These are phyloP conservation scores for Epinephelus lanceolatus DNA, from an alignment of 2,113 vertebrate species.

Conservation along the genomic window DNA sequence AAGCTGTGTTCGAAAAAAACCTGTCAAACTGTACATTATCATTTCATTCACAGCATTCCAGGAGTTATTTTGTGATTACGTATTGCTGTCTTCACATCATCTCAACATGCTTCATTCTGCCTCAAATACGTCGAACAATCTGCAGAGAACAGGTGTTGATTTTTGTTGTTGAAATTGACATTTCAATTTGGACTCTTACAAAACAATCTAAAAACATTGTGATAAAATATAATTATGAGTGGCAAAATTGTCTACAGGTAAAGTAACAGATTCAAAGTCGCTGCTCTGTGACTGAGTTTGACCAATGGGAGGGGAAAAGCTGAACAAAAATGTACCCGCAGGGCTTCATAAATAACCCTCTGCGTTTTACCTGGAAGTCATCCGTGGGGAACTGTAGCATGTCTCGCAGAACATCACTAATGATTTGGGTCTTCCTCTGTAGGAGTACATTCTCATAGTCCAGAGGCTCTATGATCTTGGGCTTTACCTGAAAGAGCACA, in stretches of 20 bases:
- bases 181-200: neutral
- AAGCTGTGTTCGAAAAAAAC: too few relatives aligned
- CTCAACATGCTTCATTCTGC: neutral
- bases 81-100: neutral
- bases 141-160: too few relatives aligned
- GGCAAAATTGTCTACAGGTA: neutral
- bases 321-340: neutral
- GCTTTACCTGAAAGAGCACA: conserved; percentile 89
- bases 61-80: neutral
- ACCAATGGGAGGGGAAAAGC: neutral
- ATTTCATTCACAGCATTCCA: neutral
- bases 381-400: conserved; percentile 97
- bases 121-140: too few relatives aligned
- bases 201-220: neutral
- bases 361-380: conserved; percentile 91
- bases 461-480: conserved; percentile 96
- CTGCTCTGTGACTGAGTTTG: neutral
- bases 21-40: neutral
- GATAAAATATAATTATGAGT: neutral
- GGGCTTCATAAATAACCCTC: neutral
- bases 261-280: neutral
- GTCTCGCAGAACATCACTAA: conserved; percentile 93
- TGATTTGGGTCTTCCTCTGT: conserved; percentile 96
- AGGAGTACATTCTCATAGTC: conserved; percentile 96
- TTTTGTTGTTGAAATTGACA: too few relatives aligned